Evolutionary conservation across 2,888 invertebrate species (phyloP).

Genomic region (Lasius platythorax): DNA sequence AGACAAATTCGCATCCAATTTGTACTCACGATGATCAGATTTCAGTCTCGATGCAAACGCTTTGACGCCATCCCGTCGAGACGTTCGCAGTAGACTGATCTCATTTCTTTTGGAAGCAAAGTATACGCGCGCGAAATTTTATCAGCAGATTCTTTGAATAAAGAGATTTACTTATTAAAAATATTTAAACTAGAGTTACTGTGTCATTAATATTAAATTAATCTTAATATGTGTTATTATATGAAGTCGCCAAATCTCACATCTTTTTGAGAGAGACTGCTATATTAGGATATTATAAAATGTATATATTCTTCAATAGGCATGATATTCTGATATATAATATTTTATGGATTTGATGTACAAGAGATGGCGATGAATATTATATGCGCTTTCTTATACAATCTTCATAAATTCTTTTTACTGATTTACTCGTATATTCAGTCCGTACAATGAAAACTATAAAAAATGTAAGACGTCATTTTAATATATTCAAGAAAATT

Average conservation of each 20-base stretch:
- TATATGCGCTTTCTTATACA: background rate
- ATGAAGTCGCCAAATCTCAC: background rate
- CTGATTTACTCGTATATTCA: background rate
- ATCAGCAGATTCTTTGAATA: background rate
- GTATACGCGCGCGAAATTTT: background rate
- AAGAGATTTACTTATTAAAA: background rate
- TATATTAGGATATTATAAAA: background rate
- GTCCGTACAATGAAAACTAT: background rate
- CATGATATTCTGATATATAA: background rate
- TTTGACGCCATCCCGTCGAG: background rate
- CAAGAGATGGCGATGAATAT: background rate
- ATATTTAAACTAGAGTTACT: background rate
- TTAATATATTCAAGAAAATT: background rate
- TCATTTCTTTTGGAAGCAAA: background rate
- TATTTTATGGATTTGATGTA: background rate
- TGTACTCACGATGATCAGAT: constrained; percentile 53
- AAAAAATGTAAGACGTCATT: background rate
- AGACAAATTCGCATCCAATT: constrained; percentile 51
- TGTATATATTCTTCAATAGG: background rate
- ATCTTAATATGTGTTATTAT: background rate
- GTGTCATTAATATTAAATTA: background rate
- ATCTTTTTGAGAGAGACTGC: background rate
- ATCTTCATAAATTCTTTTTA: background rate
- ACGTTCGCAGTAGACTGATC: background rate
- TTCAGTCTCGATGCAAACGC: constrained; percentile 38